Base-by-base conservation (phyloP, 2,797 vertebrate genomes). In the Cynodonichthys magdalenae region DNA sequence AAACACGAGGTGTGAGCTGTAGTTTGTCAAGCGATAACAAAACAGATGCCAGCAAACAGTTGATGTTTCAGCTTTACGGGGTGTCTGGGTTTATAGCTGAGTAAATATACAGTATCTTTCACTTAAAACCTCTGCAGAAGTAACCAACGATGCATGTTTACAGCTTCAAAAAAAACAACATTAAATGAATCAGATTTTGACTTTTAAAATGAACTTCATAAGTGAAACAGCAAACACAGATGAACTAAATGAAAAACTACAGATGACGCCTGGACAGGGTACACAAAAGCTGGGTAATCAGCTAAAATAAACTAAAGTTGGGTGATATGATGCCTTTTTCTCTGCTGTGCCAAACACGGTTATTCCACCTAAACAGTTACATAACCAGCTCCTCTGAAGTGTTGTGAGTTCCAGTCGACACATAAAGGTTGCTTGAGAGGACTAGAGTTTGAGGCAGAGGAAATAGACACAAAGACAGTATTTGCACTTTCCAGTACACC, bases 291-390 rank as follows among this genome's bases (percentile, higher is more conserved):
- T 8, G 12, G 53, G 59, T 68, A 62, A 60, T 18, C 18, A 66
- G 74, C 75, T 78, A 68, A 86, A 86, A 86, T 63, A 9, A 15
- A 52, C 75, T 61, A 74, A 63, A 14, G 15, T 24, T 52, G 44
- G 34, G 34, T 41, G 69, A 81, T 69, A 59, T 28, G 66, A 77
- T 53, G 70, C 15, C 28, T 76, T 70, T 73, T 63, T 83, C 67
- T 74, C 66, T 83, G 74, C 69, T 44, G 6, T 66, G 61, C 61
- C 67, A 66, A 82, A 65, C 61, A 59, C 53, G n/a, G 71, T 61
- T 42, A 66, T 70, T 58, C 24, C 61, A 74, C 63, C 39, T 71
- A 18, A 79, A 73, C 71, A 5, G 66, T 88, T 90, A 82, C 65
- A 68, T 83, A 90, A 90, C 60, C 31, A 18, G 19, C 59, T 57